Conservation (phyloP, 1,140 invertebrate genomes). For the Pomphorhynchus laevis region DNA sequence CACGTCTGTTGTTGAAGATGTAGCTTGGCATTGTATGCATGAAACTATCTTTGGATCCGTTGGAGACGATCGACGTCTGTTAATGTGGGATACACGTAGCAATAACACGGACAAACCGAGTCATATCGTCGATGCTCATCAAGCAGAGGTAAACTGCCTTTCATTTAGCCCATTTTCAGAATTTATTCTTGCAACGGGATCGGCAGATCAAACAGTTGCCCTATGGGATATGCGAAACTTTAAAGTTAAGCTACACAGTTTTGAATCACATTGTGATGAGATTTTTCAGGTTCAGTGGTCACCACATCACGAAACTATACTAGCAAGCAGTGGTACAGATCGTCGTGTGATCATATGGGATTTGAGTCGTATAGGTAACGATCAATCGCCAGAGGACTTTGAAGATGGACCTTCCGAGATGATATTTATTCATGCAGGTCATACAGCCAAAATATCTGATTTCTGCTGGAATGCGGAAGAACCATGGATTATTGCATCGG, state of each 20-base stretch:
- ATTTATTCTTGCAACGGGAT: conserved; percentile 5
- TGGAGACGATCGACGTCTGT: conserved; percentile 5
- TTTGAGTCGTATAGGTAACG: conserved; percentile 4
- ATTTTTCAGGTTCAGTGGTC: conserved; percentile 6
- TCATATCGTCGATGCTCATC: conserved; percentile 7
- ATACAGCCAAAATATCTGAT: conserved; percentile 9
- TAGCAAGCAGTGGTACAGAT: conserved; percentile 5
- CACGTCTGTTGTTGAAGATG: neutral
- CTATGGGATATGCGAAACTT: conserved; percentile 10
- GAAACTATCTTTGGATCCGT: conserved; percentile 6
- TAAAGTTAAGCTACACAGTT: conserved; percentile 8
- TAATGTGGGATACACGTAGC: conserved; percentile 4
- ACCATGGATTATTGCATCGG: conserved; percentile 5
- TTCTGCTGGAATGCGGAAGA: conserved; percentile 7
- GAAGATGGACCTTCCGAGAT: conserved; percentile 16
- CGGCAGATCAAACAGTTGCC: conserved; percentile 9
- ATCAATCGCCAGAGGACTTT: conserved; percentile 51
- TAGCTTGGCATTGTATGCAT: conserved; percentile 8
- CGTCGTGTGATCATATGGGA: conserved; percentile 9
- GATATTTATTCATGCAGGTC: conserved; percentile 7
- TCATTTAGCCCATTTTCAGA: conserved; percentile 9
- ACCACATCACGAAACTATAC: conserved; percentile 7
- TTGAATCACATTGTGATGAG: conserved; percentile 7
- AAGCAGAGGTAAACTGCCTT: conserved; percentile 8
- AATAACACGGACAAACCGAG: neutral